Evolutionary conservation across 2,113 vertebrate genomes (phyloP).

Genomic region (Neogale vison): DNA sequence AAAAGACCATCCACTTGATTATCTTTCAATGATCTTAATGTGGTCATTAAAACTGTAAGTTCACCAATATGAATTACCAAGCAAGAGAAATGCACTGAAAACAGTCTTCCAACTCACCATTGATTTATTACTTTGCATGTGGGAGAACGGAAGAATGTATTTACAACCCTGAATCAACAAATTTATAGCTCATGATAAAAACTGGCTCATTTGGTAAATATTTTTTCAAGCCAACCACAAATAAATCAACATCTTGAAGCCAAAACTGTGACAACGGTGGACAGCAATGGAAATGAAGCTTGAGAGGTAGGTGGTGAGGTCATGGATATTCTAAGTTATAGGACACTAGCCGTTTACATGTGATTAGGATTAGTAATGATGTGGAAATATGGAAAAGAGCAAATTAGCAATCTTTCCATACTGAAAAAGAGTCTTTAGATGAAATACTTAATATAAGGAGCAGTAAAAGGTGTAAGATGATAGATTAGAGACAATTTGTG

Average conservation of each 20-base stretch:
- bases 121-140: neutral
- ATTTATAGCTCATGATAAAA: neutral
- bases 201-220: neutral
- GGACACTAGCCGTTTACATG: neutral
- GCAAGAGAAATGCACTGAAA: slow-evolving; percentile 20
- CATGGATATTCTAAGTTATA: neutral
- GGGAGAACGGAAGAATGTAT: neutral
- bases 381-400: neutral
- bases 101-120: neutral
- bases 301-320: neutral
- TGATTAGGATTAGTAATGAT: neutral
- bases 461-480: neutral
- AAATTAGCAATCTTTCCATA: neutral
- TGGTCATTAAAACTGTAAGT: slow-evolving; percentile 6
- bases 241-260: neutral
- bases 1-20: neutral
- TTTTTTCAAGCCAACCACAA: neutral
- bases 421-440: neutral
- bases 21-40: slow-evolving; percentile 25
- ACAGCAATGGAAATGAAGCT: neutral
- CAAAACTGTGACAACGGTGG: neutral
- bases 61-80: neutral
- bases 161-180: slow-evolving; percentile 26
- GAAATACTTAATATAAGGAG: neutral
- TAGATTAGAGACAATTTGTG: neutral